phyloP scores from a whole-genome alignment of 2,797 vertebrate species.

The Darevskia nairensis region DNA sequence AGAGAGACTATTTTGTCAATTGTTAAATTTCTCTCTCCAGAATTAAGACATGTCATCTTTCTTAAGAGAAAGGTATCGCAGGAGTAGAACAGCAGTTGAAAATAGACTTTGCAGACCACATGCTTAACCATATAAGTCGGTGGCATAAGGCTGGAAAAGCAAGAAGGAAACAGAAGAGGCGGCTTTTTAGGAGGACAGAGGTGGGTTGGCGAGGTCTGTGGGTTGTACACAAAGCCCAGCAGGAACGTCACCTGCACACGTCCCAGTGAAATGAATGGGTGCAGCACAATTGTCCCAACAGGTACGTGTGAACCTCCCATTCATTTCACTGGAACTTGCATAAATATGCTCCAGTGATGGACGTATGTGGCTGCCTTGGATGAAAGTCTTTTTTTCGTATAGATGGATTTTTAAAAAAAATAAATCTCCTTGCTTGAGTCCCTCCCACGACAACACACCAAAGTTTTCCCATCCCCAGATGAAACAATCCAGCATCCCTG shows the following conservation, averaged over 20 bases:
- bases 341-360: neutral
- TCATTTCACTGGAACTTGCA: neutral
- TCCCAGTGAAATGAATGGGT: neutral
- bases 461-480: neutral
- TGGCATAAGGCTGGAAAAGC: neutral
- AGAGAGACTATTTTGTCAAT: conserved; percentile 40
- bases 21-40: neutral
- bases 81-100: neutral
- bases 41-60: conserved; percentile 30
- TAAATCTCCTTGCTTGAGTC: neutral
- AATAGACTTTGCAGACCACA: too few relatives aligned
- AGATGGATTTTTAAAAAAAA: neutral
- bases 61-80: conserved; percentile 10
- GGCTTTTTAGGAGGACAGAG: neutral
- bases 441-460: neutral
- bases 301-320: neutral
- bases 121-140: too few relatives aligned
- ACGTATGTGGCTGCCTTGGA: neutral
- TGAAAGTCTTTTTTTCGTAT: neutral
- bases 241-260: neutral
- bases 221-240: neutral
- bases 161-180: neutral
- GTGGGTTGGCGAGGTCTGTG: neutral
- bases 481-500: neutral
- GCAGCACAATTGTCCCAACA: neutral